These are phyloP conservation scores for Probosciger aterrimus DNA, from an alignment of 2,113 vertebrate species.

Conservation along the genomic window DNA sequence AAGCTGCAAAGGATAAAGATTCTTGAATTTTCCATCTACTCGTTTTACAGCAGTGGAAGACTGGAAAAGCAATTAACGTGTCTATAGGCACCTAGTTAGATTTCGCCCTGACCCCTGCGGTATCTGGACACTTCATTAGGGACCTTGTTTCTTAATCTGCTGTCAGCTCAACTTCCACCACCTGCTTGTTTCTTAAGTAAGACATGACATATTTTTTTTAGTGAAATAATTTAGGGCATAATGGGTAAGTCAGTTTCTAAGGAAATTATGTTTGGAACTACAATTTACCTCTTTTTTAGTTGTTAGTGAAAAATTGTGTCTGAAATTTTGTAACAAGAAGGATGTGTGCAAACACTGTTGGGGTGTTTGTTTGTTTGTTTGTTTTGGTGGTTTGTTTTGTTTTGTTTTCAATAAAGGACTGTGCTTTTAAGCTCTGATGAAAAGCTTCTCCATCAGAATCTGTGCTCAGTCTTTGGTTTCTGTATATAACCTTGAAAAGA, in stretches of 20 bases:
- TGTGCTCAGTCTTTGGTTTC: background rate
- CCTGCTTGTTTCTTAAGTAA: background rate
- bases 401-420: background rate
- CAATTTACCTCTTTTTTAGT: background rate
- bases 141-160: background rate
- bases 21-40: slow-evolving; percentile 38
- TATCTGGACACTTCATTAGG: background rate
- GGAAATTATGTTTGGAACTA: background rate
- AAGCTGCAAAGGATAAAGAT: slow-evolving; percentile 28
- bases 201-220: background rate
- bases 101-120: background rate
- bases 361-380: background rate
- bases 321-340: background rate
- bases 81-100: background rate
- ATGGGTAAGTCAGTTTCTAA: background rate
- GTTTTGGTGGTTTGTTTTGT: background rate
- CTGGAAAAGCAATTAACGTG: slow-evolving; percentile 44
- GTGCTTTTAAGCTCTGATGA: background rate
- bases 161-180: background rate
- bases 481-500: background rate
- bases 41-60: slow-evolving; percentile 1
- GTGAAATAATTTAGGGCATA: background rate
- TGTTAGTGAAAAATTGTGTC: background rate
- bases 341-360: background rate
- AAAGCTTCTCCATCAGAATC: background rate